Evolutionary conservation across 2,888 invertebrate genomes (phyloP).

Genomic region (Tetragonula carbonaria): DNA sequence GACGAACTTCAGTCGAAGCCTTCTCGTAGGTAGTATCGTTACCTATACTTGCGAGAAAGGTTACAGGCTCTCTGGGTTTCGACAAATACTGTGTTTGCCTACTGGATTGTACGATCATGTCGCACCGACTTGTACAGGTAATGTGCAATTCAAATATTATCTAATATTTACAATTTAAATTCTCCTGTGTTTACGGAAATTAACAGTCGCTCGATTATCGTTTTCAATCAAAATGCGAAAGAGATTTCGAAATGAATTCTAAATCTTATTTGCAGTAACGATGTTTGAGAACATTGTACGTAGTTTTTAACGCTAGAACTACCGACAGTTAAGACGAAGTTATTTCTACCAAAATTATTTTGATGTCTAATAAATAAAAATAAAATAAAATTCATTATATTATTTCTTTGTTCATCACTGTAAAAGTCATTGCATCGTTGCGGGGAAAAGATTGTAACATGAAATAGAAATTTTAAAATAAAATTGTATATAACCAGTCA

Average conservation of each 20-base stretch:
- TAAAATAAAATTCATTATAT: too few relatives aligned
- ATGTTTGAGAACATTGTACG: neutral
- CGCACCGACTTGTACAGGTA: slow-evolving; percentile 90
- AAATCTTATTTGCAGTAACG: neutral
- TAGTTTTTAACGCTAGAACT: too few relatives aligned
- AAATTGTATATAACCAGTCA: too few relatives aligned
- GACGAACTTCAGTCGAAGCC: slow-evolving; percentile 76
- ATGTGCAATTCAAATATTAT: neutral
- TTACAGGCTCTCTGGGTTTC: slow-evolving; percentile 88
- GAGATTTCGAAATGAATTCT: neutral
- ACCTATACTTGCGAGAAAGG: slow-evolving; percentile 91
- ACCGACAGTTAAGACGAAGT: too few relatives aligned
- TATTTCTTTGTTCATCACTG: too few relatives aligned
- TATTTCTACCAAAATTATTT: too few relatives aligned
- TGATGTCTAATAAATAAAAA: too few relatives aligned
- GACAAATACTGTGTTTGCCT: slow-evolving; percentile 89
- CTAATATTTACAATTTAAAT: neutral
- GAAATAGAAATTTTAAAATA: too few relatives aligned
- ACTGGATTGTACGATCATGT: slow-evolving; percentile 92
- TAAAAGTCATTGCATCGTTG: too few relatives aligned
- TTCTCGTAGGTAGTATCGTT: slow-evolving; percentile 88
- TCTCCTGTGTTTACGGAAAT: neutral
- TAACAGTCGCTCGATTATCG: neutral
- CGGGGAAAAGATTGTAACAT: too few relatives aligned
- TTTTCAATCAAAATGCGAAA: neutral